phyloP scores from a whole-genome alignment of 1,140 invertebrate genomes.

The Branchinecta lindahli region DNA sequence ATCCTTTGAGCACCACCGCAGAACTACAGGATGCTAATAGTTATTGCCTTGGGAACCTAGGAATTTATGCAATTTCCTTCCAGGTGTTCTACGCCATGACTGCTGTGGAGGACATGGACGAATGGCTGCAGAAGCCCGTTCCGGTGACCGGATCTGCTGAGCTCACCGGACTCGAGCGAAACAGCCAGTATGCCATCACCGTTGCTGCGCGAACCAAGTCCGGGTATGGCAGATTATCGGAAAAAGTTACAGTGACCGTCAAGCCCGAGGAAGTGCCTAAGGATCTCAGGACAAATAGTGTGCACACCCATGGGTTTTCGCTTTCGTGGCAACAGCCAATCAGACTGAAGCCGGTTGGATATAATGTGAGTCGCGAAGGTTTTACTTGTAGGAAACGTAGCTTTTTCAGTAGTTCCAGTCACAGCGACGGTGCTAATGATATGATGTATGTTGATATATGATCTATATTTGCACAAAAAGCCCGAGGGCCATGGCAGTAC shows the following conservation, averaged over 20 bases:
- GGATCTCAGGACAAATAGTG: constrained; percentile 65
- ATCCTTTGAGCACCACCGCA: too few relatives aligned
- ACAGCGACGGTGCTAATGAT: neutral
- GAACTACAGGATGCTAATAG: too few relatives aligned
- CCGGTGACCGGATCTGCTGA: constrained; percentile 76
- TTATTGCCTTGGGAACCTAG: too few relatives aligned
- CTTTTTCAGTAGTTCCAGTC: neutral
- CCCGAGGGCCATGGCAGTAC: too few relatives aligned
- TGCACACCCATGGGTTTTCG: constrained; percentile 75
- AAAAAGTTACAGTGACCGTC: constrained; percentile 63
- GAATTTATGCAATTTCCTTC: neutral
- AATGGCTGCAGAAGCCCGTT: constrained; percentile 71
- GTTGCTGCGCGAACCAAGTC: constrained; percentile 67
- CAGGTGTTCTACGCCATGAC: constrained; percentile 84
- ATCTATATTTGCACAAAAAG: too few relatives aligned
- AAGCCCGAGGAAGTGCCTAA: constrained; percentile 81
- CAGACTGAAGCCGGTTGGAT: constrained; percentile 69
- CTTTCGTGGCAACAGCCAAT: constrained; percentile 85
- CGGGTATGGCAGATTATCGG: constrained; percentile 38
- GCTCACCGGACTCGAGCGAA: constrained; percentile 73
- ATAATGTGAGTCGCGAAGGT: constrained; percentile 41
- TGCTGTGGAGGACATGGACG: constrained; percentile 76
- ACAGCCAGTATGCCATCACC: constrained; percentile 78
- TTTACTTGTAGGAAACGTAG: neutral
- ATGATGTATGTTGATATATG: too few relatives aligned